These are phyloP conservation scores for Cinclus mexicanus DNA, from an alignment of 2,113 vertebrate genomes.

Conservation along the genomic window DNA sequence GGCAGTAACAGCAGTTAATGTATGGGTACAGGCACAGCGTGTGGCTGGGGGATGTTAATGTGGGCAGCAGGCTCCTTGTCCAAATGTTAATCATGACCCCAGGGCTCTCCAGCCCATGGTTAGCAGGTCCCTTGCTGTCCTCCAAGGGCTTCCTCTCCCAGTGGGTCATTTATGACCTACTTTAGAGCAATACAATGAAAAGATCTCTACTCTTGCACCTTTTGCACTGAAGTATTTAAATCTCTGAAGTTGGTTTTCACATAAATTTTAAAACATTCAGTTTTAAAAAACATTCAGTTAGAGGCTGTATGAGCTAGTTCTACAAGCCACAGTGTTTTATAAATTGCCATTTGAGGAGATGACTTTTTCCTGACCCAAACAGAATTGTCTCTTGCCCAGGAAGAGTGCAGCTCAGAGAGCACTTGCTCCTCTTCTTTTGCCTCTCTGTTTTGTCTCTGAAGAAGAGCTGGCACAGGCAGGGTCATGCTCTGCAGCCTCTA, in stretches of 20 bases:
- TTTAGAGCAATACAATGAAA: constrained; percentile 21
- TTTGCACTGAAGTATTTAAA: constrained; percentile 46
- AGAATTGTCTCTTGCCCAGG: background rate
- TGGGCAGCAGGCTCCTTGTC: background rate
- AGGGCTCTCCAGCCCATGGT: background rate
- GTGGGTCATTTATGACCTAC: background rate
- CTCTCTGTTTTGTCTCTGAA: background rate
- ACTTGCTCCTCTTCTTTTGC: background rate
- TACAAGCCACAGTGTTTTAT: background rate
- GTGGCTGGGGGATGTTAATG: constrained; percentile 24
- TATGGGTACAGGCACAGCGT: background rate
- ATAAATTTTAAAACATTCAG: background rate
- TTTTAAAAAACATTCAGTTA: background rate
- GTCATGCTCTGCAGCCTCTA: accelerated
- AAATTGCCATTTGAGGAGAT: background rate
- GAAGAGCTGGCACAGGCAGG: background rate
- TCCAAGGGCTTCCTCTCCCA: background rate
- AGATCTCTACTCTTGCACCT: background rate
- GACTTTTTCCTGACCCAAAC: background rate
- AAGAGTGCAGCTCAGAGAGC: background rate
- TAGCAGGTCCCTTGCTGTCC: background rate
- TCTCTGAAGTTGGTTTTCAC: constrained; percentile 21
- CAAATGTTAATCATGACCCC: constrained; percentile 56
- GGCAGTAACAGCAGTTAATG: constrained; percentile 38
- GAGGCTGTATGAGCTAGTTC: background rate